Evolutionary conservation across 2,113 vertebrate species (phyloP), one percentile per base, ranked within the genome.

Genomic region (Lepidothrix coronata): DNA sequence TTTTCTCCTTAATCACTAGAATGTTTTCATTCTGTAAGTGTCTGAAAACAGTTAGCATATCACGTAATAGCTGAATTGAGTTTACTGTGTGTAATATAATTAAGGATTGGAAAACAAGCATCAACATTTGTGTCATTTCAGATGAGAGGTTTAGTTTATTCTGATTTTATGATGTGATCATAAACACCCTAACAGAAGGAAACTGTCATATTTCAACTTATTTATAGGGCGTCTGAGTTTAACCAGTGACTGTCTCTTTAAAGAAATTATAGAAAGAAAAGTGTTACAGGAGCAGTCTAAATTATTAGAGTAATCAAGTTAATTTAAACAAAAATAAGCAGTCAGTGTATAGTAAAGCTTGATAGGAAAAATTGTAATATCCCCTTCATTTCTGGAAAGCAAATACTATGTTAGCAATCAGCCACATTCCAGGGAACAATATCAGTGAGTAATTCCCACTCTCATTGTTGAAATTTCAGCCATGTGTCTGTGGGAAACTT

Each of bases 1-100:
- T 91, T 96, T 97, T 88, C 39, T 85, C 91, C 84, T 83, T 92
- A 85, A 86, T 78, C 93, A 51, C 54, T 85, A 52, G 35, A 62
- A 41, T 48, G 73, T 58, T n/a, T 61, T 86, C 18, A 5, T 43
- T 76, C 35, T 73, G 52, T 43, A 96, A 97, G 75, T 23, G 28
- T 31, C 12, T 81, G 51, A 79, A 88, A 96, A 61, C 28, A 88
- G 12, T 92, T 49, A 75, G 31, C n/a, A 2, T 67, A 28, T 39
- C 57, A 78, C 15, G 16, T 16, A 84, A 70, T 3, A 55, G 11
- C 46, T 67, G 51, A 55, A 49, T 62, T 77, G 33, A 55, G 5
- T 16, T 61, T 10, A 57, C 10, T 48, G 14, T 85, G 66, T 48
- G 7, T 41, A n/a, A 68, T 46, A 62, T 14, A 89, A 75, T 80